Conservation (phyloP, 2,797 vertebrate species). For the Gymnothorax javanicus region DNA sequence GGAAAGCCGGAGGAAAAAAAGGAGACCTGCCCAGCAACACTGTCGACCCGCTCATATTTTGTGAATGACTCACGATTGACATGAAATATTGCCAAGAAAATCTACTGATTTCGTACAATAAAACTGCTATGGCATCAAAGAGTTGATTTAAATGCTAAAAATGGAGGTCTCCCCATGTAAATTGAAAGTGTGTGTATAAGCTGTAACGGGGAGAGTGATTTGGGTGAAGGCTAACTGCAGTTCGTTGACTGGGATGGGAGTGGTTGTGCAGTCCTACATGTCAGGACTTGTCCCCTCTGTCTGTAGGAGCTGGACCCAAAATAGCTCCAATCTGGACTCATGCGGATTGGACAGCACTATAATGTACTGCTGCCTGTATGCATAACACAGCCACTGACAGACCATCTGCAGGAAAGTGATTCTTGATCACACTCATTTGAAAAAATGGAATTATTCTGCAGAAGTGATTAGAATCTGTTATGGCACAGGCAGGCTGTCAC, state of each 20-base stretch:
- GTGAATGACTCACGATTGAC: background rate
- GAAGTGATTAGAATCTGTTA: slow-evolving; percentile 55
- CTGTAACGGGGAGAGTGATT: background rate
- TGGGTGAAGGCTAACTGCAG: background rate
- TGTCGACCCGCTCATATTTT: background rate
- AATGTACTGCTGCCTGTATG: background rate
- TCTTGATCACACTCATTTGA: slow-evolving; percentile 53
- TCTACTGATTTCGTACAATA: background rate
- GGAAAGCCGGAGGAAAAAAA: slow-evolving; percentile 44
- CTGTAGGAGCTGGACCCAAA: background rate
- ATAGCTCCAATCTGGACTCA: background rate
- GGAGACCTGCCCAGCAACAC: background rate
- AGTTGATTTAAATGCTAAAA: background rate
- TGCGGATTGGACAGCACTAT: background rate
- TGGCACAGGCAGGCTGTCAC: slow-evolving; percentile 51
- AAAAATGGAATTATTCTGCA: slow-evolving; percentile 65
- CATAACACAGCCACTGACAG: slow-evolving; percentile 39
- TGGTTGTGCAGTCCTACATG: background rate
- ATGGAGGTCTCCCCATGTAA: background rate
- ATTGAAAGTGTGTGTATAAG: background rate
- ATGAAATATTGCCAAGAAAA: background rate
- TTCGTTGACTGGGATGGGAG: background rate
- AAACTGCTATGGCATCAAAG: background rate
- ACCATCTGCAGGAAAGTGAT: slow-evolving; percentile 51
- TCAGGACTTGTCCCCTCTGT: background rate